Evolutionary conservation across 1,140 invertebrate genomes (phyloP), one percentile per base, ranked within the genome.

Genomic region (Aphelenchoides fujianensis): DNA sequence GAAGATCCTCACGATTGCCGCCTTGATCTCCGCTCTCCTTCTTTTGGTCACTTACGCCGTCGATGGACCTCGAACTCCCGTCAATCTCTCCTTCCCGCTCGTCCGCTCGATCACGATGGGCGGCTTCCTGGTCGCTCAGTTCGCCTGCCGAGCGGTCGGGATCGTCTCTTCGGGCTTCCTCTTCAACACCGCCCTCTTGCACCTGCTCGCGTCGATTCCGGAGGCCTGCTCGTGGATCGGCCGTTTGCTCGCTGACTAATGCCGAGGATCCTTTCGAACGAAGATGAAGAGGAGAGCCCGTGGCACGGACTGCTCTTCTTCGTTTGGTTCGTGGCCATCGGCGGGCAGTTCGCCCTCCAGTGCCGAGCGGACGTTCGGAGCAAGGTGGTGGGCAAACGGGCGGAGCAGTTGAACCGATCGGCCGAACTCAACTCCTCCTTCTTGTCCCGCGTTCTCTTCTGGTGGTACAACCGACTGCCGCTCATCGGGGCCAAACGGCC

Each of bases 401-500:
- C n/a, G n/a, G n/a, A n/a, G n/a, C n/a, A 61, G 36, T 27, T 5
- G 23, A n/a, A 48, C 41, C 12, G 41, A 2, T 81, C 79, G 34
- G 79, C 80, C 5, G 82, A 82, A 80, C 66, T 36, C 16, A 31
- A 69, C 5, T n/a, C 16, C 37, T 61, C 57, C n/a, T 61, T 19
- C 31, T 35, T 78, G 19, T 74, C 66, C 54, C 76, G 76, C 16
- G 57, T 79, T n/a, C 75, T 72, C 19, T 36, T 82, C 9, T 83
- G 78, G 80, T 83, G 81, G 81, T 83, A 83, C 73, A 84, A 79
- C 53, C 37, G 64, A 12, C 35, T 83, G n/a, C 82, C 82, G 7
- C 67, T 75, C 30, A 31, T 75, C 9, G 81, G 81, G n/a, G n/a
- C n/a, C n/a, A n/a, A n/a, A n/a, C n/a, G n/a, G n/a, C n/a, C n/a